Evolutionary conservation across 2,888 invertebrate species (phyloP).

Genomic region (Andrena bucephala): DNA sequence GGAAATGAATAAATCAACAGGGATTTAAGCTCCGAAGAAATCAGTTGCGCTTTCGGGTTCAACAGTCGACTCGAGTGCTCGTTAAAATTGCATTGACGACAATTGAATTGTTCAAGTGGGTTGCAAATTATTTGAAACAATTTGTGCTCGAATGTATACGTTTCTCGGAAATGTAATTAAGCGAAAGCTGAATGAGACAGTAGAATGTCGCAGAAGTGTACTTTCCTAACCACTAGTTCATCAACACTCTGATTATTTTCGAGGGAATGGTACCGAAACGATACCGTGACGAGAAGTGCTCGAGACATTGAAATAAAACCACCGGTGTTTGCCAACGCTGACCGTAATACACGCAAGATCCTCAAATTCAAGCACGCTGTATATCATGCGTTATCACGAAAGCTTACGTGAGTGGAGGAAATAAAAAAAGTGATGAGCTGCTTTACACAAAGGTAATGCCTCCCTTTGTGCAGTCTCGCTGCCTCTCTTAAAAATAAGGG

Average conservation of each 20-base stretch:
- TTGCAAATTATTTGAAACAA: no score
- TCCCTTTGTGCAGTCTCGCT: constrained; percentile 4
- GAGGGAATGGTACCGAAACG: background rate
- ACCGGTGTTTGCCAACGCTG: constrained; percentile 33
- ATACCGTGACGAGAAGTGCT: constrained; percentile 1
- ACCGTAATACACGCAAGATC: constrained; percentile 46
- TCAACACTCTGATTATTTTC: background rate
- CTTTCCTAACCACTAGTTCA: background rate
- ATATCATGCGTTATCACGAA: constrained; percentile 51
- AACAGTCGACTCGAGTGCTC: no score
- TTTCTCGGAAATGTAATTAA: no score
- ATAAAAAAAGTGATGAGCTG: constrained; percentile 46
- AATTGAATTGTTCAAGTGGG: no score
- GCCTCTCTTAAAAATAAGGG: constrained; percentile 2
- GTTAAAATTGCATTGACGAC: no score
- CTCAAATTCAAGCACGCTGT: constrained; percentile 44
- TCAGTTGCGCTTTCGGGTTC: no score
- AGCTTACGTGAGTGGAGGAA: constrained; percentile 51
- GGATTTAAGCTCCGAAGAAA: no score
- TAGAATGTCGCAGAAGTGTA: background rate
- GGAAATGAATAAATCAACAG: no score
- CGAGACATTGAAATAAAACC: constrained; percentile 42
- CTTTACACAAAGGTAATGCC: constrained; percentile 33
- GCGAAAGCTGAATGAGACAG: no score
- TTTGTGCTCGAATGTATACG: no score